Percentiles rank a stretch among this genome's conserved stretches.
phyloP scores from a whole-genome alignment of 1,140 invertebrate genomes.

The Drosophila pallidifrons region DNA sequence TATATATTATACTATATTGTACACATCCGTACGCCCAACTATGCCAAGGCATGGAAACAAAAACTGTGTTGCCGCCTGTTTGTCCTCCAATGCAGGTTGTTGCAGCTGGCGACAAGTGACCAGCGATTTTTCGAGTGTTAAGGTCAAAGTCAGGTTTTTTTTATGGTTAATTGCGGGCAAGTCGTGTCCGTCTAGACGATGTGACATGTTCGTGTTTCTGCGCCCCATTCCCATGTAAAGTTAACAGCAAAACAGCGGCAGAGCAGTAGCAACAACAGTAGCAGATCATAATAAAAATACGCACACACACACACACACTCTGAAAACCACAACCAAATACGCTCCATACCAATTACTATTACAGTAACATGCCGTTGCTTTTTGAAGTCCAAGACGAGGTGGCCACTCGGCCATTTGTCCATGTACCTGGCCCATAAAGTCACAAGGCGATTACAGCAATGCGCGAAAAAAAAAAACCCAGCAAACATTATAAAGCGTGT shows the following conservation, averaged over 20 bases:
- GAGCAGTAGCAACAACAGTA: conserved; percentile 8
- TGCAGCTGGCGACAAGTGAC: conserved; percentile 40
- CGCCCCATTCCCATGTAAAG: conserved; percentile 64
- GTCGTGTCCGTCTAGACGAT: conserved; percentile 52
- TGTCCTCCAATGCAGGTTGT: conserved; percentile 25
- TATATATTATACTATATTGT: background rate
- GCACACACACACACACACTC: no score
- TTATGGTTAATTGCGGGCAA: conserved; percentile 72
- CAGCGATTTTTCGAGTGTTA: conserved; percentile 63
- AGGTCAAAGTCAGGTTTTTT: conserved; percentile 77
- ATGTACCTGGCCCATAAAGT: conserved; percentile 30
- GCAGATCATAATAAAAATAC: conserved; percentile 14
- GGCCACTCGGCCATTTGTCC: conserved; percentile 6
- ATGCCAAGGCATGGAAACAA: conserved; percentile 35
- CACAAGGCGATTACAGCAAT: conserved; percentile 58
- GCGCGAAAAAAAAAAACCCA: conserved; percentile 40
- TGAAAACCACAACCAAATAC: conserved; percentile 7
- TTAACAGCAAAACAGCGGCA: conserved; percentile 25
- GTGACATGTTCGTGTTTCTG: conserved; percentile 43
- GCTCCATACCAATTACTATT: conserved; percentile 31
- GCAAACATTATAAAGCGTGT: conserved; percentile 5
- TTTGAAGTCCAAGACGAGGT: conserved; percentile 49
- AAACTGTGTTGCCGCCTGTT: background rate
- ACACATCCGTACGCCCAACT: conserved; percentile 30
- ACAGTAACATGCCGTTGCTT: conserved; percentile 31